Percentiles rank a stretch among this genome's conserved stretches.
phyloP scores from a whole-genome alignment of 2,113 vertebrate species.

The Phoenicopterus ruber region DNA sequence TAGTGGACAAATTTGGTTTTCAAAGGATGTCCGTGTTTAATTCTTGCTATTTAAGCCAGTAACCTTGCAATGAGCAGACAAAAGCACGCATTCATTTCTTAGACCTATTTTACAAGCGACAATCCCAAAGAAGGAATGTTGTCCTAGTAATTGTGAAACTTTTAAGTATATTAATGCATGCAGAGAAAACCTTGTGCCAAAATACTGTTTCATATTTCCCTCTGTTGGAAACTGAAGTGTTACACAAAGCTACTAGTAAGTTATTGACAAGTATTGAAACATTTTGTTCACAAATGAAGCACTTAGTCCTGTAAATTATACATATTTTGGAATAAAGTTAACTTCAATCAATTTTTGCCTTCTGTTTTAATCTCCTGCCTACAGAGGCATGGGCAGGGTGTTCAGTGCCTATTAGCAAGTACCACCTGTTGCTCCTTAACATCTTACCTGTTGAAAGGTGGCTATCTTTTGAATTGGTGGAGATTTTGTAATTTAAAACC shows the following conservation, averaged over 20 bases:
- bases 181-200: constrained; percentile 40
- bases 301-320: constrained; percentile 58
- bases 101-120: constrained; percentile 19
- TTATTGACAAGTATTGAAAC: constrained; percentile 24
- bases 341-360: constrained; percentile 26
- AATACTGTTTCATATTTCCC: constrained; percentile 29
- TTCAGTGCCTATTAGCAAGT: neutral
- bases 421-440: neutral
- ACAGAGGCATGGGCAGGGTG: neutral
- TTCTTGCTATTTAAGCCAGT: constrained; percentile 1
- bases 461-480: neutral
- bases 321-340: constrained; percentile 59
- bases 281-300: constrained; percentile 53
- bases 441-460: neutral
- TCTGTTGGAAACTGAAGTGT: constrained; percentile 37
- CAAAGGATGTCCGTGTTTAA: neutral
- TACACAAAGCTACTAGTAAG: constrained; percentile 33
- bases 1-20: neutral
- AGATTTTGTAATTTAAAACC: neutral
- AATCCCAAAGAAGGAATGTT: constrained; percentile 65
- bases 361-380: constrained; percentile 14
- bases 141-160: constrained; percentile 44
- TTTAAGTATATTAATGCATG: constrained; percentile 52
- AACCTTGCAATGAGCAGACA: neutral
- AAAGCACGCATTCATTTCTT: constrained; percentile 14